Conservation (phyloP, 2,113 vertebrate genomes). For the Calonectris borealis region DNA sequence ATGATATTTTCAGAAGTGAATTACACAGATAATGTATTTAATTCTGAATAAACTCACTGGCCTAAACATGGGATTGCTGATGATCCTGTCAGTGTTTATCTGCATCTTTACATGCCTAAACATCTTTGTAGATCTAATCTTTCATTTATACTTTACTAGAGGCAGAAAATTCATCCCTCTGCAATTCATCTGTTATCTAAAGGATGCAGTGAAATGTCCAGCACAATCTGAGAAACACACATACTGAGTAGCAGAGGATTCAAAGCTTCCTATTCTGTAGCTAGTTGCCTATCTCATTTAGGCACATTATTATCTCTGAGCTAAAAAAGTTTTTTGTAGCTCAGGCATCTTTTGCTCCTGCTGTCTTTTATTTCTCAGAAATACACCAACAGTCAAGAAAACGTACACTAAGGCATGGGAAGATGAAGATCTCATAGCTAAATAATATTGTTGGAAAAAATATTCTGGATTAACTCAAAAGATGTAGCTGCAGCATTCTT, state of each 20-base stretch:
- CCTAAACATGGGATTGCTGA: not conserved
- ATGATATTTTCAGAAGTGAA: not conserved
- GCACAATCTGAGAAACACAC: not conserved
- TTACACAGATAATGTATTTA: not conserved
- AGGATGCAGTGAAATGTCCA: not conserved
- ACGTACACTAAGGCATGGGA: fast-evolving
- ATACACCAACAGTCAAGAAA: not conserved
- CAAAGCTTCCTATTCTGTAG: not conserved
- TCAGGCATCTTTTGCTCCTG: not conserved
- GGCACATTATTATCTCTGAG: not conserved
- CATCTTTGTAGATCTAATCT: not conserved
- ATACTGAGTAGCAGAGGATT: not conserved
- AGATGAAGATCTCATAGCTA: not conserved
- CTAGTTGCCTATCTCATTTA: not conserved
- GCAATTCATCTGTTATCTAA: not conserved
- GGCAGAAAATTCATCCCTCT: not conserved
- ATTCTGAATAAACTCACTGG: constrained; percentile 14
- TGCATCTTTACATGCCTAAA: constrained; percentile 7
- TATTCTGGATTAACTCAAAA: not conserved
- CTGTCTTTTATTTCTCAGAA: not conserved
- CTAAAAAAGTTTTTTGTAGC: not conserved
- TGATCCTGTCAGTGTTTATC: not conserved
- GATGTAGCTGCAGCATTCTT: not conserved
- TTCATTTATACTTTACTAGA: not conserved
- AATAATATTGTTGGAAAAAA: not conserved